Base-by-base conservation (phyloP, 2,113 vertebrate species). In the Mirza zaza region DNA sequence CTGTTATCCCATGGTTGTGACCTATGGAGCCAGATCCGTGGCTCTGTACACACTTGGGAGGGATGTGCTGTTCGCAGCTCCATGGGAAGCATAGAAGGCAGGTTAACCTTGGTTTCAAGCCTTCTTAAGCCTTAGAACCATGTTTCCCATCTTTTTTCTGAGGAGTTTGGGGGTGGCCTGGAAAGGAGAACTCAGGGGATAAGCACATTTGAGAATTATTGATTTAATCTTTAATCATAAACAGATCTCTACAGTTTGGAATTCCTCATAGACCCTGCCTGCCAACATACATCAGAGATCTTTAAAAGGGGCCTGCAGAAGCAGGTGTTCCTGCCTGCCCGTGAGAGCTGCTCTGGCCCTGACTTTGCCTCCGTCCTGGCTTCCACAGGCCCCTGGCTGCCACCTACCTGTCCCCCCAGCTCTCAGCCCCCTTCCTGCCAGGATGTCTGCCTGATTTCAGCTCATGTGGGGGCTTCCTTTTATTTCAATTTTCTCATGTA, bases 181-280 rank as follows among this genome's bases (percentile, higher is more conserved):
- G 21, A 39, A 7, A 36, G 27, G 32, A n/a, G 17, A 11, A 4
- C 6, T 29, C 5, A 0, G 5, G 36, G 2, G 1, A 57, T 9
- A 20, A 65, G 29, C 6, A 76, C 12, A 70, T 25, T 70, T 85
- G 29, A 45, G 7, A 63, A 81, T 42, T 36, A 87, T 12, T 79
- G 63, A 70, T 50, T 79, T 81, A 23, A 75, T 68, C 20, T 50
- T 71, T 81, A 29, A 75, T 68, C 20, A 8, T 25, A 27, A 70
- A 39, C 18, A 45, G 48, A 89, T 55, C 76, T 67, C 61, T 82
- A 42, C 68, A 34, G 17, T 36, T 52, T 14, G 63, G 32, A 5
- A 20, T 36, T 68, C 85, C 65, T 71, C 88, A 65, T 2, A 65
- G 36, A 20, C 14, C 8, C 34, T 42, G 2, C 29, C 13, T 12